Conservation (phyloP, 1,140 invertebrate genomes). For the Patella vulgata region DNA sequence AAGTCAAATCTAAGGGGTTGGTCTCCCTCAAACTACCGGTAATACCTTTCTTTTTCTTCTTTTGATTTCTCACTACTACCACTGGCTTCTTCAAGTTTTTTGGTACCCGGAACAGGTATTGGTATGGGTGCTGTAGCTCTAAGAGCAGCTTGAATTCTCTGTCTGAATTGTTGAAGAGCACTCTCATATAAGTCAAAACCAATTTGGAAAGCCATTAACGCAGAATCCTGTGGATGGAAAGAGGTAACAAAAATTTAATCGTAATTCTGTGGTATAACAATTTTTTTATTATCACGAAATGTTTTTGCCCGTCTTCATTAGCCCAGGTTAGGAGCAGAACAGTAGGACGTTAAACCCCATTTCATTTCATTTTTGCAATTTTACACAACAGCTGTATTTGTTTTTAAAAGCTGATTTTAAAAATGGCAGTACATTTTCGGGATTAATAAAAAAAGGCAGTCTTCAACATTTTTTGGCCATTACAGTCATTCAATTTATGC, state of each 20-base stretch:
- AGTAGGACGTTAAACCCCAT: too few species aligned
- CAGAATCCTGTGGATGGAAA: constrained; percentile 68
- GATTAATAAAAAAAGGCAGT: too few species aligned
- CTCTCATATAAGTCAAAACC: constrained; percentile 99
- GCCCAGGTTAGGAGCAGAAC: too few species aligned
- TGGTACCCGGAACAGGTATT: constrained; percentile 10
- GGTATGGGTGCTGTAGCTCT: constrained; percentile 55
- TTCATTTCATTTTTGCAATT: too few species aligned
- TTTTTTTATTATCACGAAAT: too few species aligned
- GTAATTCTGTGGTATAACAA: not conserved
- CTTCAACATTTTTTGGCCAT: too few species aligned
- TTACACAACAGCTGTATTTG: not conserved
- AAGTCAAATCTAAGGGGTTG: too few species aligned
- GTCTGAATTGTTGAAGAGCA: constrained; percentile 97
- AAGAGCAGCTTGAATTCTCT: constrained; percentile 74
- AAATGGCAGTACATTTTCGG: too few species aligned
- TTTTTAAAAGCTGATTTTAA: not conserved
- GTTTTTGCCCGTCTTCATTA: too few species aligned
- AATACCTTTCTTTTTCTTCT: constrained; percentile 24
- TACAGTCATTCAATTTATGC: too few species aligned
- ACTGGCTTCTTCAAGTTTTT: constrained; percentile 26
- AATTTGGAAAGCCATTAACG: constrained; percentile 97
- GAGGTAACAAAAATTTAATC: not conserved
- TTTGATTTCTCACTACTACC: constrained; percentile 4
- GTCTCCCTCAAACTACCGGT: not conserved